Percentiles rank a stretch among this genome's conserved stretches.
phyloP scores from a whole-genome alignment of 2,113 vertebrate genomes.

The Tautogolabrus adspersus region DNA sequence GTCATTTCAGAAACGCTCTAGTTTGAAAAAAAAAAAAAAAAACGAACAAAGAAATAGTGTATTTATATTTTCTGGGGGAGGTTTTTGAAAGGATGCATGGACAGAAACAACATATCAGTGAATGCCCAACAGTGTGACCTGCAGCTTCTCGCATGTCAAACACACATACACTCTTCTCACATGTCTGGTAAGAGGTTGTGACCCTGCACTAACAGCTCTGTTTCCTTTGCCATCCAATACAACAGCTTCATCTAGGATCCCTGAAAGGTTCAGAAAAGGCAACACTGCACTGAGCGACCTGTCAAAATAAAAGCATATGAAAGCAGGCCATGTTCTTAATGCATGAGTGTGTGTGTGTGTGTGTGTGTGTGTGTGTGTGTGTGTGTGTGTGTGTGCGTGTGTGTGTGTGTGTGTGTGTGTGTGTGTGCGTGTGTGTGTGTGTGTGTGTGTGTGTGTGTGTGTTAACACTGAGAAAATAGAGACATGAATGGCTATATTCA shows the following conservation, averaged over 20 bases:
- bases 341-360: constrained; percentile 8
- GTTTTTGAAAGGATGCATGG: constrained; percentile 30
- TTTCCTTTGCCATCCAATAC: constrained; percentile 60
- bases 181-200: constrained; percentile 68
- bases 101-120: constrained; percentile 38
- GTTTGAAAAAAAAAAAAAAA: not conserved
- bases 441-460: constrained; percentile 10
- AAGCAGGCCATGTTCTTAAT: constrained; percentile 25
- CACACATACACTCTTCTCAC: constrained; percentile 48
- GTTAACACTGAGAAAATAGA: constrained; percentile 55
- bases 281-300: constrained; percentile 30
- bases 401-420: constrained; percentile 28
- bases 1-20: constrained; percentile 30
- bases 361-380: constrained; percentile 30
- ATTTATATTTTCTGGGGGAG: not conserved
- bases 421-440: constrained; percentile 10
- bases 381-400: constrained; percentile 3
- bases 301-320: constrained; percentile 43
- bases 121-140: constrained; percentile 37
- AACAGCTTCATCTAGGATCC: constrained; percentile 34
- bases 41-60: not conserved
- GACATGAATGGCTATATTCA: constrained; percentile 68
- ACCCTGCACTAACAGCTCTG: constrained; percentile 65
- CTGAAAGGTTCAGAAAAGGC: constrained; percentile 53
- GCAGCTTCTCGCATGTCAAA: constrained; percentile 41